Conservation (phyloP, 2,797 vertebrate genomes). For the Karalla daura region DNA sequence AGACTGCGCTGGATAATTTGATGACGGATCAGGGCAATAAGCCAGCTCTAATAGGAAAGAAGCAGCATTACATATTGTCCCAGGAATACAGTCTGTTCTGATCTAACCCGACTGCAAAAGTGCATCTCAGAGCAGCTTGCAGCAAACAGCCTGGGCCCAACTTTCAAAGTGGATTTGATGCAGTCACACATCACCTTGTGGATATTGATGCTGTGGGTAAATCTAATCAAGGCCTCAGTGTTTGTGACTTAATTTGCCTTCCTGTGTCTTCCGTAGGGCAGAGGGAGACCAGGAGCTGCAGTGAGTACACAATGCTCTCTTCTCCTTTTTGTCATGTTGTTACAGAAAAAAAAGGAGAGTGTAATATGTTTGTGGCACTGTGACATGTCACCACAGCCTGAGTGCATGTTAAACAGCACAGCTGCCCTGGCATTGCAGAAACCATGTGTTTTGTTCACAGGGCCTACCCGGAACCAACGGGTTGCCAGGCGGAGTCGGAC, state of each 20-base stretch:
- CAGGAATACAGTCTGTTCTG: background rate
- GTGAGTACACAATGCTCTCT: constrained; percentile 84
- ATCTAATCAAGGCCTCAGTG: constrained; percentile 37
- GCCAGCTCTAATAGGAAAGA: background rate
- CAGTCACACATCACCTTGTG: background rate
- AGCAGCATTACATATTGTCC: background rate
- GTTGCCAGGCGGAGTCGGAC: constrained; percentile 89
- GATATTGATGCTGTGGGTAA: constrained; percentile 33
- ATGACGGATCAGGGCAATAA: background rate
- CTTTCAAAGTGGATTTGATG: constrained; percentile 8
- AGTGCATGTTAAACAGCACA: background rate
- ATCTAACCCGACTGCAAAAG: background rate
- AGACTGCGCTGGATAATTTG: background rate
- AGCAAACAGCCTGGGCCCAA: constrained; percentile 17
- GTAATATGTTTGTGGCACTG: background rate
- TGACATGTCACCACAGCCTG: background rate
- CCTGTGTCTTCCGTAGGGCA: constrained; percentile 89
- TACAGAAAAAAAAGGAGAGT: background rate
- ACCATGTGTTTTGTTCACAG: constrained; percentile 76
- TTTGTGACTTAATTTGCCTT: constrained; percentile 75
- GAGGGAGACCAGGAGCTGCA: constrained; percentile 93
- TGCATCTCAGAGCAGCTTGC: constrained; percentile 1
- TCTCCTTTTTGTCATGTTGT: background rate
- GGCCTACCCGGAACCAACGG: constrained; percentile 93
- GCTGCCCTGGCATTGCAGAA: background rate